Evolutionary conservation across 2,888 invertebrate species (phyloP), one percentile per base, ranked within the genome.

Genomic region (Tenthredo distinguenda): DNA sequence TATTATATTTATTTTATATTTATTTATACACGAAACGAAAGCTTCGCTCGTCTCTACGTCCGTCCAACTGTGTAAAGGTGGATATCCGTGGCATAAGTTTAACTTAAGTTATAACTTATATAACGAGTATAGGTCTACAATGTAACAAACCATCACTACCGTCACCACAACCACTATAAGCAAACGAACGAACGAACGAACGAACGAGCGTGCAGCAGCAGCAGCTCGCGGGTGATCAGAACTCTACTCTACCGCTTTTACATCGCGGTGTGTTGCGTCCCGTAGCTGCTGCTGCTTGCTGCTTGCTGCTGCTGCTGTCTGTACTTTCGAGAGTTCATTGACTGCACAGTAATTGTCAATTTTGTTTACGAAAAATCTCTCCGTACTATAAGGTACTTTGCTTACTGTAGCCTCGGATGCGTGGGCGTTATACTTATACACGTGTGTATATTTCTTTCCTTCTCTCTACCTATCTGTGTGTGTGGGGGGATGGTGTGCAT

Each of bases 351-450:
- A 81, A 81, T 81, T 62, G 58, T 81, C 58, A 62, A 81, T 81
- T 81, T 81, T 81, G 62, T 81, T 81, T 81, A 81, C 81, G 37
- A 81, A 81, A 81, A 62, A 68, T 68, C 15, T 68, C 68, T 68
- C 18, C 34, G 68, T 34, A 68, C 31, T 18, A 34, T 55, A 55
- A 55, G 68, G 34, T 34, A 34, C 34, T 68, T 68, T 68, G 68
- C 34, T 34, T 68, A 31, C 68, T 34, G 18, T 34, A 21, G 47
- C 21, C 74, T n/a, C 43, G n/a, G 3, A 74, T 9, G 74, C 74
- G 74, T 74, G 43, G 74, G 74, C 40, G 74, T 74, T 43, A 15
- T 21, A 71, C 37, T 18, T 37, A 18, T 71, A 31, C n/a, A 68
- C 68, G 26, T 12, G 26, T 62, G 62, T 62, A 10, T 26, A 26